Evolutionary conservation across 2,888 invertebrate genomes (phyloP).

Genomic region (Phragmatobia fuliginosa): DNA sequence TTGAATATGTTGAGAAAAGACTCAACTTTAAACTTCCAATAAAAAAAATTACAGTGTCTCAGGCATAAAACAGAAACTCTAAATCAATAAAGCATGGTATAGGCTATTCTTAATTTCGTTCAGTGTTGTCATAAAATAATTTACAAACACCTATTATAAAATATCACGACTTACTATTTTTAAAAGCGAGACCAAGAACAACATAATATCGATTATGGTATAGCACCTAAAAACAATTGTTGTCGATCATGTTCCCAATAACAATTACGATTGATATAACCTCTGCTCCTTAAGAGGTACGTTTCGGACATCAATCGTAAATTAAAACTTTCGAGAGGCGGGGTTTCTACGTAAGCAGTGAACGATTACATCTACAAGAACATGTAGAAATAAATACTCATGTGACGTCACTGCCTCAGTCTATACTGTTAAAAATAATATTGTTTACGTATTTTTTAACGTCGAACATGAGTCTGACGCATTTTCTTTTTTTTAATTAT

Average conservation of each 20-base stretch:
- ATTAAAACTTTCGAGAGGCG: constrained; percentile 12
- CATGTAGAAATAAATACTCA: background rate
- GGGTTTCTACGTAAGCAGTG: constrained; percentile 16
- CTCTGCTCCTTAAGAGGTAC: constrained; percentile 12
- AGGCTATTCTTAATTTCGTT: too few relatives aligned
- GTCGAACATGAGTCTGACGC: constrained; percentile 8
- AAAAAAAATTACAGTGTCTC: too few relatives aligned
- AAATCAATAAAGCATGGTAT: background rate
- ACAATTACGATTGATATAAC: constrained; percentile 14
- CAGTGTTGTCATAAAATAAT: too few relatives aligned
- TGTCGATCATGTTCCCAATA: constrained; percentile 8
- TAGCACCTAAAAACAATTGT: background rate
- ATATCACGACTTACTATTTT: background rate
- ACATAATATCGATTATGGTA: background rate
- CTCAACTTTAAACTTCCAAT: background rate
- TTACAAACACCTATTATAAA: too few relatives aligned
- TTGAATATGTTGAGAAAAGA: background rate
- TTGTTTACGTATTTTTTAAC: constrained; percentile 5
- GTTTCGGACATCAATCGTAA: constrained; percentile 4
- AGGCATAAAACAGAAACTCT: too few relatives aligned
- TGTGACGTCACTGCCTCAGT: constrained; percentile 5
- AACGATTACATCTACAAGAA: constrained; percentile 1
- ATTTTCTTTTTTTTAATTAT: background rate
- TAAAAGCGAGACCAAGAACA: background rate
- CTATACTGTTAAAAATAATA: background rate